Evolutionary conservation across 2,797 vertebrate genomes (phyloP), one percentile per base, ranked within the genome.

Genomic region (Botia almorhae): DNA sequence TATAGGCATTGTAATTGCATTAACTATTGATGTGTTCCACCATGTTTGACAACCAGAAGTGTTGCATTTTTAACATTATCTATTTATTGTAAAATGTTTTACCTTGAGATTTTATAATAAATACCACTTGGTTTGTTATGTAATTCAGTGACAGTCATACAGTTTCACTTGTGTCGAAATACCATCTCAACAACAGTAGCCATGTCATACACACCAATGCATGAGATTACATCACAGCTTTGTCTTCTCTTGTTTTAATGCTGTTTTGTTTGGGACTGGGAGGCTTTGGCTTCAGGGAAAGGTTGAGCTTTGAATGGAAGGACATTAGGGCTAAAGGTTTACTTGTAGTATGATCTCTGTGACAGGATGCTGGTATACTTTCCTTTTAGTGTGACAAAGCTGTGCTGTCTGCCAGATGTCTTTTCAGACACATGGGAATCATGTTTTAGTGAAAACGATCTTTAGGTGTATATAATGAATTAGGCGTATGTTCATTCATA

Each of bases 341-440:
- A 19, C 65, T 50, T 65, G 74, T 78, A 70, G 80, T 78, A 58
- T 7, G 48, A 55, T 73, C 16, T 64, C 58, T 82, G 69, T 81
- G 76, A 82, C 43, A 33, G 55, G 53, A 68, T 26, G 67, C 69
- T 75, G 53, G 23, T 70, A 61, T 76, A 77, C 80, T 63, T 84
- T 64, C 33, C 6, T 0, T 70, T 60, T 46, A 76, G 29, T 63
- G 48, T 80, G 50, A 69, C 51, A 69, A 60, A 43, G 26, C 65
- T 58, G 14, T 23, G 39, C 74, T 58, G 4, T 83, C 69, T 76
- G n/a, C 26, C 2, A 21, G 63, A 51, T 71, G 61, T 71, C 50
- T 76, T 36, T n/a, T 43, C 26, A 48, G 46, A 74, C 71, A 58
- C 29, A 74, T 69, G 55, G 29, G 13, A 80, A 63, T 70, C 39